Conservation (phyloP, 2,888 invertebrate species). For the Pecten maximus region DNA sequence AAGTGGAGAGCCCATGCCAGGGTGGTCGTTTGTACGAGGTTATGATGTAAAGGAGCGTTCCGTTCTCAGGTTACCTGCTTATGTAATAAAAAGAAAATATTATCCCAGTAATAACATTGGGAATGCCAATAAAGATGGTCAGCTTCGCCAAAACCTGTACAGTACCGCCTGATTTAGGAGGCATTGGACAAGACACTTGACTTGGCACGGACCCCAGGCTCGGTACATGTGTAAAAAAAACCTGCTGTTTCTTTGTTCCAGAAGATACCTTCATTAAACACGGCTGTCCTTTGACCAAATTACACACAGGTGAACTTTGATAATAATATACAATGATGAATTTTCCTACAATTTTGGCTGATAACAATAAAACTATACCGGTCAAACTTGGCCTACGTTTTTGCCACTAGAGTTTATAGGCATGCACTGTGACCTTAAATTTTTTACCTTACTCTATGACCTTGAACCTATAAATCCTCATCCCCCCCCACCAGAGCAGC, state of each 20-base stretch:
- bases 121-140: constrained; percentile 22
- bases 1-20: background rate
- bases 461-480: background rate
- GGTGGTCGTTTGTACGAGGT: constrained; percentile 14
- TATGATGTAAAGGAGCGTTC: background rate
- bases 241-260: background rate
- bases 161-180: background rate
- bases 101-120: background rate
- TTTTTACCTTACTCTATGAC: background rate
- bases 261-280: background rate
- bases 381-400: background rate
- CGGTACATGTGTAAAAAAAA: background rate
- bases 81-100: constrained; percentile 13
- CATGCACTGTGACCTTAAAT: background rate
- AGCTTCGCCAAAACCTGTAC: constrained; percentile 19
- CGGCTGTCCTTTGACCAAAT: background rate
- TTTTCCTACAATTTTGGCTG: no score
- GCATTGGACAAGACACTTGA: constrained; percentile 21
- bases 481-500: background rate
- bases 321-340: no score
- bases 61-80: background rate
- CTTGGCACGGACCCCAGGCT: background rate
- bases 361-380: background rate
- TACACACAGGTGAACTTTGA: background rate
- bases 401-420: background rate